phyloP scores from a whole-genome alignment of 1,140 invertebrate genomes.

The Nasonia longicornis region DNA sequence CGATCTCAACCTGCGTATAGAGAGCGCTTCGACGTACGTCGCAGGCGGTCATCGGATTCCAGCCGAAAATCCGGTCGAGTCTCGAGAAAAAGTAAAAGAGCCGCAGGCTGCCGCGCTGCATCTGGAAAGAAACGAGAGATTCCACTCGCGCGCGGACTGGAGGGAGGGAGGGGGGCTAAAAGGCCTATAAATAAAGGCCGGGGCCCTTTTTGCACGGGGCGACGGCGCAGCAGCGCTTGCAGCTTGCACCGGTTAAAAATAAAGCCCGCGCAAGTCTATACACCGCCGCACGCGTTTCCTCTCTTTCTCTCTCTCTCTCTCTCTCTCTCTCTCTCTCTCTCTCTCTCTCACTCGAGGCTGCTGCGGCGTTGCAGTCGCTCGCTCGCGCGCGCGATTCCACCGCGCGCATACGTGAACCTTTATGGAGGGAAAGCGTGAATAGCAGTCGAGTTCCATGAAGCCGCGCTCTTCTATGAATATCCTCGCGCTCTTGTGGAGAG shows the following conservation, averaged over 20 bases:
- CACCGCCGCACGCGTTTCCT: slow-evolving; percentile 34
- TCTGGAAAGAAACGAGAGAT: slow-evolving; percentile 19
- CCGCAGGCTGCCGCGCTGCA: not conserved
- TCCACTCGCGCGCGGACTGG: slow-evolving; percentile 11
- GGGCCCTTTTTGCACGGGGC: slow-evolving; percentile 49
- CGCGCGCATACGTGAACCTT: slow-evolving; percentile 43
- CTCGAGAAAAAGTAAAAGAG: not conserved
- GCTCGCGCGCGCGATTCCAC: not conserved
- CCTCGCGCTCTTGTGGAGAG: slow-evolving; percentile 45
- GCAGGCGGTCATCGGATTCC: not conserved
- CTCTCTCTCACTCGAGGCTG: too few relatives aligned
- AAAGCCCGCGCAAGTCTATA: slow-evolving; percentile 43
- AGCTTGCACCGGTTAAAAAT: slow-evolving; percentile 52
- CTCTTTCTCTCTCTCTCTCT: not conserved
- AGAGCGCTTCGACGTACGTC: not conserved
- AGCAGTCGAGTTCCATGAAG: slow-evolving; percentile 57
- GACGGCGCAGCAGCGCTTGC: not conserved
- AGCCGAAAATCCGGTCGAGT: not conserved
- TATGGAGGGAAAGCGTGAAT: slow-evolving; percentile 59
- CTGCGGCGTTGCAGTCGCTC: not conserved
- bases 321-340: not conserved
- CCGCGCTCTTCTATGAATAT: slow-evolving; percentile 60
- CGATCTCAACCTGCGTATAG: not conserved
- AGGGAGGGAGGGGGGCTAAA: not conserved
- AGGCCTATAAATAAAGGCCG: slow-evolving; percentile 24